phyloP scores from a whole-genome alignment of 2,888 invertebrate species.

The Cephus nigrinus region DNA sequence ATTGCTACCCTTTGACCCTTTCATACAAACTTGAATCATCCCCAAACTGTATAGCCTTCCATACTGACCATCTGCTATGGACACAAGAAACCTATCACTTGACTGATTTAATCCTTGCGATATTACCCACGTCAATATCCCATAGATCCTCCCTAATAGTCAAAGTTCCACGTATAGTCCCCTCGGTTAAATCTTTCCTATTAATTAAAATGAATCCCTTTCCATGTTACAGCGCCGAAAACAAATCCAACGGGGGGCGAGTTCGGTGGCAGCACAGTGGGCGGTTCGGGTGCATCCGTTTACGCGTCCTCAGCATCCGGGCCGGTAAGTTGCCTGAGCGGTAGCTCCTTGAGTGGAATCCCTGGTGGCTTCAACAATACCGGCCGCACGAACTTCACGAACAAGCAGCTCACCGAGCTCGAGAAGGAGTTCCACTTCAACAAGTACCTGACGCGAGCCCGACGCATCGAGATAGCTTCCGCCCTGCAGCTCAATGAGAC shows the following conservation, averaged over 20 bases:
- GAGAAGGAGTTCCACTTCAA: slow-evolving; percentile 99
- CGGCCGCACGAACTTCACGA: slow-evolving; percentile 98
- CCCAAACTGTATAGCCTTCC: background rate
- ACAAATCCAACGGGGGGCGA: slow-evolving; percentile 48
- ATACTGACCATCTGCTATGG: slow-evolving; percentile 56
- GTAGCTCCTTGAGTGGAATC: slow-evolving; percentile 45
- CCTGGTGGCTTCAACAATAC: slow-evolving; percentile 76
- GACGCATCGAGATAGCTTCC: slow-evolving; percentile 97
- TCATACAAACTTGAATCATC: background rate
- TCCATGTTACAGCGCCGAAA: slow-evolving; percentile 55
- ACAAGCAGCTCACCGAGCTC: slow-evolving; percentile 98
- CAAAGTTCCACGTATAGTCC: background rate
- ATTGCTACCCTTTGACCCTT: background rate
- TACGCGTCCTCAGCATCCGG: slow-evolving; percentile 36
- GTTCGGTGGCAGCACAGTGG: slow-evolving; percentile 43
- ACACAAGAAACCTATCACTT: slow-evolving; percentile 46
- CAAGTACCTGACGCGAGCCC: slow-evolving; percentile 96
- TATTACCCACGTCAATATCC: slow-evolving; percentile 3
- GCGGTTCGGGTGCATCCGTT: slow-evolving; percentile 31
- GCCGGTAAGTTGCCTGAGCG: slow-evolving; percentile 44
- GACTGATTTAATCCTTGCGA: slow-evolving; percentile 34
- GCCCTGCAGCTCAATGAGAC: slow-evolving; percentile 97
- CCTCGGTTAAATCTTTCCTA: background rate
- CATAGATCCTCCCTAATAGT: background rate
- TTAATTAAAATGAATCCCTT: background rate